Conservation (phyloP, 2,888 invertebrate species). For the Cryptophagus acutangulus region DNA sequence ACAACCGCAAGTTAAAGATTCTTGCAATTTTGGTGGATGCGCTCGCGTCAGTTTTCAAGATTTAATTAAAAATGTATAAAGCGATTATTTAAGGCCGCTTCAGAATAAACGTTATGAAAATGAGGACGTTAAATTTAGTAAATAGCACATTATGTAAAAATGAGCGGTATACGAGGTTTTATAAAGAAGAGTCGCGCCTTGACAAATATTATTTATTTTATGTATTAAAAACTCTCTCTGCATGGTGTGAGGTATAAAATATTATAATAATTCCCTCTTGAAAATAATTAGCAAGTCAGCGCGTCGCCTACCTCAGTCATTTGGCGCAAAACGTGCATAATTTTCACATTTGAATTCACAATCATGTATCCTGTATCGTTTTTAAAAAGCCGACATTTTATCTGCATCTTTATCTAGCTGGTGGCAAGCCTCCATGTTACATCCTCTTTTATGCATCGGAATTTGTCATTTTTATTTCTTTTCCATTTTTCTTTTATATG, state of each 20-base stretch:
- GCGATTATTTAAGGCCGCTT: too few species aligned
- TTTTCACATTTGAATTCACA: slow-evolving; percentile 45
- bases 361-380: slow-evolving; percentile 37
- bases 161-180: too few species aligned
- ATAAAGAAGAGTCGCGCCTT: too few species aligned
- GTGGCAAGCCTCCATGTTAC: not conserved
- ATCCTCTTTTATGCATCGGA: not conserved
- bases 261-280: slow-evolving; percentile 38
- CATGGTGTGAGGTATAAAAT: slow-evolving; percentile 40
- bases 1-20: too few species aligned
- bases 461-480: not conserved
- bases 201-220: slow-evolving; percentile 29
- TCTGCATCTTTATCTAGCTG: slow-evolving; percentile 12
- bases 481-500: too few species aligned
- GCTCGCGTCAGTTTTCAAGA: too few species aligned
- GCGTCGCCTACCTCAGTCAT: slow-evolving; percentile 35
- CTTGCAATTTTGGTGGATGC: too few species aligned
- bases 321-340: slow-evolving; percentile 42
- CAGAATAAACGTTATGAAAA: too few species aligned
- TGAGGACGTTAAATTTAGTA: too few species aligned
- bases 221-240: slow-evolving; percentile 32
- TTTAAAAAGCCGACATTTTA: slow-evolving; percentile 26
- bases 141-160: too few species aligned
- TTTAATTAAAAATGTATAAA: too few species aligned
- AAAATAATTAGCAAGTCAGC: slow-evolving; percentile 43